These are phyloP conservation scores for Cheirogaleus medius DNA, from an alignment of 2,113 vertebrate species.

Conservation along the genomic window DNA sequence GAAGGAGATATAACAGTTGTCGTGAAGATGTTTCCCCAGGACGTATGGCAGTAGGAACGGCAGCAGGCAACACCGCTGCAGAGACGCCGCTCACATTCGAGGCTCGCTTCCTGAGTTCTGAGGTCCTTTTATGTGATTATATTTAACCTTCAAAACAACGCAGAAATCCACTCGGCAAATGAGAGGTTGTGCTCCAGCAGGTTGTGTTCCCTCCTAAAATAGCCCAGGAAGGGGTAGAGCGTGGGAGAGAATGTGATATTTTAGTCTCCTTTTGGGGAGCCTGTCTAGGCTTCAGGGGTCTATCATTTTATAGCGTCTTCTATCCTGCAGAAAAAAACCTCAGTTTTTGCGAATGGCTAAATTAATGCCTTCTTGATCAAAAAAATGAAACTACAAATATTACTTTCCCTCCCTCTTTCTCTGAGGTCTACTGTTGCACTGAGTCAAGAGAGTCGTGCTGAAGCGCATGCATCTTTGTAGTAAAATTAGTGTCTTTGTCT, in stretches of 20 bases:
- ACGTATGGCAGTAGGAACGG: not conserved
- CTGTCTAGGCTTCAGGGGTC: not conserved
- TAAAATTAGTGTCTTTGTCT: slow-evolving; percentile 37
- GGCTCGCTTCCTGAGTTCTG: not conserved
- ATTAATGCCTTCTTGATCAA: not conserved
- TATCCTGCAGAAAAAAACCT: not conserved
- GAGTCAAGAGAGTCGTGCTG: not conserved
- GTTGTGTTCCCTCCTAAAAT: not conserved
- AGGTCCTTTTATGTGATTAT: not conserved
- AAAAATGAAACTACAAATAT: not conserved
- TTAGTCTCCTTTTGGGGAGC: not conserved
- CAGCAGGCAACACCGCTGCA: not conserved
- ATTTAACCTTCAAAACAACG: not conserved
- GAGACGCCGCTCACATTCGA: not conserved
- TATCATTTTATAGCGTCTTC: not conserved
- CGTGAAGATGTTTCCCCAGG: slow-evolving; percentile 1
- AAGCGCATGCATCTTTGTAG: not conserved
- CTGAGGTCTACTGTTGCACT: not conserved
- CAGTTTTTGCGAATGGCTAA: not conserved
- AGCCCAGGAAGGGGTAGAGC: not conserved
- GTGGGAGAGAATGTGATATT: not conserved
- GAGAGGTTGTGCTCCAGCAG: not conserved
- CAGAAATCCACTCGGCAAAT: slow-evolving; percentile 1
- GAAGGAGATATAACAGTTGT: not conserved
- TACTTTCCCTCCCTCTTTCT: not conserved